These are phyloP conservation scores for Puntigrus tetrazona DNA, from an alignment of 2,113 vertebrate genomes.

Conservation along the genomic window DNA sequence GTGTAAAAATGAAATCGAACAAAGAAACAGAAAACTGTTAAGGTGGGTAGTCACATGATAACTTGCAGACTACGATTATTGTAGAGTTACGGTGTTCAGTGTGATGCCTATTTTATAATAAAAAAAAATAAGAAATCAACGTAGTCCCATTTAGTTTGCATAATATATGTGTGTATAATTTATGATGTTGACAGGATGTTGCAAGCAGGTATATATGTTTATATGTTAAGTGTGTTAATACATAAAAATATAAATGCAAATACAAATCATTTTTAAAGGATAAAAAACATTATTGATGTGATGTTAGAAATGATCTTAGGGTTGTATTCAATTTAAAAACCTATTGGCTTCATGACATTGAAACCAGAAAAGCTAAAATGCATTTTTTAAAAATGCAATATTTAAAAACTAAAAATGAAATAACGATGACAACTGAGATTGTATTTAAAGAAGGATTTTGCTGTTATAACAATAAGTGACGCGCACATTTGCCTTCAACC, in stretches of 20 bases:
- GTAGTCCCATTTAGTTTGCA: too few species aligned
- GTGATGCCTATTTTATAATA: too few species aligned
- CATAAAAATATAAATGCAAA: too few species aligned
- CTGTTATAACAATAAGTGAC: not conserved
- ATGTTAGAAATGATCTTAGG: not conserved
- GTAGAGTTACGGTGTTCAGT: not conserved
- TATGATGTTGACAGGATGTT: too few species aligned
- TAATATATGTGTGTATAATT: too few species aligned
- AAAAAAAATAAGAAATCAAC: too few species aligned
- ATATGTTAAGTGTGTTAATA: too few species aligned
- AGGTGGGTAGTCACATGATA: not conserved
- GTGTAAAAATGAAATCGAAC: not conserved
- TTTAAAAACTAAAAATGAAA: not conserved
- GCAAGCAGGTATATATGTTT: too few species aligned
- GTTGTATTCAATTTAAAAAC: not conserved
- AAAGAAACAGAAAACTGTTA: not conserved
- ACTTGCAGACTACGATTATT: not conserved
- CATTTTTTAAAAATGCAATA: too few species aligned
- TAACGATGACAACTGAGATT: not conserved
- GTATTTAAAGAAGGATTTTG: not conserved
- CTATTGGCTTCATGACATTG: not conserved
- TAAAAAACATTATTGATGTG: too few species aligned
- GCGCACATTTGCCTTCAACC: not conserved
- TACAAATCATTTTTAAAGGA: too few species aligned
- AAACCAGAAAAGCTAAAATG: not conserved